Evolutionary conservation across 2,888 invertebrate genomes (phyloP).

Genomic region (Eupelmus urozonus): DNA sequence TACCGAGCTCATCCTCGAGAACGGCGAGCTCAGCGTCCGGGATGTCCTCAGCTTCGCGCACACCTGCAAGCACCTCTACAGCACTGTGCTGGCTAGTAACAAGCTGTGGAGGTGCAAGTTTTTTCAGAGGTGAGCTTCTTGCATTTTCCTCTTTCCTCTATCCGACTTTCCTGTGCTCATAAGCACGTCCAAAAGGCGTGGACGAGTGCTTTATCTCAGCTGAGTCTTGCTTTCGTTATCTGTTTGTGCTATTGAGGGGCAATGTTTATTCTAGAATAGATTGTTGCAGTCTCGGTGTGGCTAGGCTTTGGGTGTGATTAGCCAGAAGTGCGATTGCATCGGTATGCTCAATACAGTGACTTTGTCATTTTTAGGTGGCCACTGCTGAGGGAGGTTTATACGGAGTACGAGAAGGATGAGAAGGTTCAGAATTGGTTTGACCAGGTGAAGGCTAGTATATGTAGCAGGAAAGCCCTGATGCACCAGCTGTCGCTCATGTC

Average conservation of each 20-base stretch:
- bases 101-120: constrained; percentile 78
- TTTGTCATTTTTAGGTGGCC: constrained; percentile 75
- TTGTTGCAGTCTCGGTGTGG: too few relatives aligned
- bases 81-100: constrained; percentile 77
- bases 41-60: constrained; percentile 79
- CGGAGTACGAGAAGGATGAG: constrained; percentile 63
- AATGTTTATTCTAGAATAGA: not conserved
- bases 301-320: too few relatives aligned
- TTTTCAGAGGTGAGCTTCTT: constrained; percentile 75
- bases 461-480: constrained; percentile 71
- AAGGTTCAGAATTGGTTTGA: constrained; percentile 72
- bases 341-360: not conserved
- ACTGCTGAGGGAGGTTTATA: constrained; percentile 71
- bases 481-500: constrained; percentile 77
- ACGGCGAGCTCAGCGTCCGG: constrained; percentile 63
- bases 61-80: constrained; percentile 79
- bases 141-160: not conserved
- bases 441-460: constrained; percentile 73
- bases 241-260: not conserved
- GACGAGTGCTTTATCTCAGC: not conserved
- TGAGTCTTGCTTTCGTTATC: not conserved
- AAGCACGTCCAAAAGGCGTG: too few relatives aligned
- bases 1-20: constrained; percentile 71
- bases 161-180: not conserved
- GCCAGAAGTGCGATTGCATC: too few relatives aligned